Conservation (phyloP, 2,888 invertebrate genomes). For the Platycnemis pennipes region DNA sequence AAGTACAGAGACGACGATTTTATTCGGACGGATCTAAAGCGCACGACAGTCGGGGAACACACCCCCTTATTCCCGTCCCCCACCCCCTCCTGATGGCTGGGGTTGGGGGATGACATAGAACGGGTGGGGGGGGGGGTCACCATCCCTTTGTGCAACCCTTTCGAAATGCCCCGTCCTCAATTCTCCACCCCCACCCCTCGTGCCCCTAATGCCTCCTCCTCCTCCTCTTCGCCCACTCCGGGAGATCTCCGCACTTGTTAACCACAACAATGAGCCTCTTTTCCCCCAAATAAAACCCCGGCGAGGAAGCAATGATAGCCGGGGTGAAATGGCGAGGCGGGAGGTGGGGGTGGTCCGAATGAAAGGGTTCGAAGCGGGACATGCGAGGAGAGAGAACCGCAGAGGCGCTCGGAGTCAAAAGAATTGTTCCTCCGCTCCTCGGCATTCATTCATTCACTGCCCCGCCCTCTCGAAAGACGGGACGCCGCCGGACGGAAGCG, state of each 20-base stretch:
- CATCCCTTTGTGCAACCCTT: slow-evolving; percentile 50
- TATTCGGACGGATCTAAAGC: neutral
- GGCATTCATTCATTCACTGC: neutral
- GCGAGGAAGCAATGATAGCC: neutral
- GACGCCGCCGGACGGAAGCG: neutral
- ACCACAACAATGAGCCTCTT: slow-evolving; percentile 56
- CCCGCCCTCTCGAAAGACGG: neutral
- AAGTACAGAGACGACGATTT: slow-evolving; percentile 18
- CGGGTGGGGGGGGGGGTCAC: neutral
- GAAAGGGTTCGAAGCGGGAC: neutral
- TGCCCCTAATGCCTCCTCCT: neutral
- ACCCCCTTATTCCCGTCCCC: neutral
- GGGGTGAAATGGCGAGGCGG: neutral
- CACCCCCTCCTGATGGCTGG: neutral
- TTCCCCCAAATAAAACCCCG: slow-evolving; percentile 51
- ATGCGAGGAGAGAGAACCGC: neutral
- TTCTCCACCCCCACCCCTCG: neutral
- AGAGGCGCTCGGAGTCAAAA: neutral
- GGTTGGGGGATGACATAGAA: neutral
- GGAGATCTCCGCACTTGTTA: slow-evolving; percentile 47
- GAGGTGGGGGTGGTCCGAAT: neutral
- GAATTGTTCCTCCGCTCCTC: neutral
- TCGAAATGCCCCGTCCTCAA: neutral
- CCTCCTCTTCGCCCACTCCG: neutral
- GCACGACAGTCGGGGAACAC: neutral